phyloP scores from a whole-genome alignment of 37 sponge, comb jelly and placozoan species.

The Geodia barretti region DNA sequence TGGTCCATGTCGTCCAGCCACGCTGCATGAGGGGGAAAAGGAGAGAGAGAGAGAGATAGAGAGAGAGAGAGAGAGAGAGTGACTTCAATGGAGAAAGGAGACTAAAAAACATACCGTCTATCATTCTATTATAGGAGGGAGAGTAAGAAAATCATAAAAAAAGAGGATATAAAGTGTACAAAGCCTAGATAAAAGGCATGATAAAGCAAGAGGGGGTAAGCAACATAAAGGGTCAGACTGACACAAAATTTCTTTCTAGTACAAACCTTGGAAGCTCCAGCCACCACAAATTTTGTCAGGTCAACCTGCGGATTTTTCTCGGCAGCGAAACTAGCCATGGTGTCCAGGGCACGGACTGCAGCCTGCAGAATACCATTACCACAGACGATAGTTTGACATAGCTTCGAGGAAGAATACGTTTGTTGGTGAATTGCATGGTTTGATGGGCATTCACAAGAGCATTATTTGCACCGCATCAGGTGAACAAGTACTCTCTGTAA shows the following conservation, averaged over 20 bases:
- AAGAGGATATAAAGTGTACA: too few species aligned
- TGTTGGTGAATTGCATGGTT: too few species aligned
- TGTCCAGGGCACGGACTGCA: conserved; percentile 84
- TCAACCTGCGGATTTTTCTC: conserved; percentile 43
- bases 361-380: conserved; percentile 53
- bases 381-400: too few species aligned
- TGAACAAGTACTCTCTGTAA: too few species aligned
- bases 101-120: too few species aligned
- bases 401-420: too few species aligned
- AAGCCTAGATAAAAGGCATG: too few species aligned
- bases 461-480: too few species aligned
- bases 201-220: too few species aligned
- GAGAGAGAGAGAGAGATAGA: background rate
- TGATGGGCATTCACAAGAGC: too few species aligned
- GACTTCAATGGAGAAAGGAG: background rate
- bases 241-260: background rate
- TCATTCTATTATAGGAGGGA: too few species aligned
- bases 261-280: conserved; percentile 87
- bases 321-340: conserved; percentile 58
- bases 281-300: conserved; percentile 78
- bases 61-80: background rate
- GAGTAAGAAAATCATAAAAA: background rate
- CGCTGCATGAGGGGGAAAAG: conserved; percentile 47
- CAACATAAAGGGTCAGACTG: background rate
- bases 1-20: conserved; percentile 96